Percentiles rank a stretch among this genome's conserved stretches.
These are phyloP conservation scores for Redunca redunca DNA, from an alignment of 2,113 vertebrate genomes.

Conservation along the genomic window DNA sequence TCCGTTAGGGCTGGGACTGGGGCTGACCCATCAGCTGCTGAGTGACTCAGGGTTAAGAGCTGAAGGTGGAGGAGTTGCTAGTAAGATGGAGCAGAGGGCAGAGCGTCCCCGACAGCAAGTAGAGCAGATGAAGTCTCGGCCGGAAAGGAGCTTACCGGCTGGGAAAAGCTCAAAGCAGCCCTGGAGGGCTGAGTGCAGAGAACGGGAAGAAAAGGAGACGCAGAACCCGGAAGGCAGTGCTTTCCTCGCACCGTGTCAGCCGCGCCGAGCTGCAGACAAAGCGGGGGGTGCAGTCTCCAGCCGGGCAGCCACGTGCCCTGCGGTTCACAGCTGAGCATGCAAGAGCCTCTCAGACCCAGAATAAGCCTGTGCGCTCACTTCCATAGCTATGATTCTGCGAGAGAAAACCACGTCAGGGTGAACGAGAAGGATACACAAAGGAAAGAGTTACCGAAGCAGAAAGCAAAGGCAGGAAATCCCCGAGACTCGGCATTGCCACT, in stretches of 20 bases:
- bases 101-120: not conserved
- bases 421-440: not conserved
- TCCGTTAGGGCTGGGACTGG: too few relatives aligned
- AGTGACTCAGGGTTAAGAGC: not conserved
- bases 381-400: not conserved
- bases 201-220: not conserved
- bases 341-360: not conserved
- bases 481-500: rapidly evolving
- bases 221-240: not conserved
- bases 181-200: not conserved
- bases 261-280: not conserved
- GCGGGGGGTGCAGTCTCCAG: not conserved
- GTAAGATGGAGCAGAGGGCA: not conserved
- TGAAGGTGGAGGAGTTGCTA: not conserved
- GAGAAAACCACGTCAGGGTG: not conserved
- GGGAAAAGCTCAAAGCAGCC: not conserved
- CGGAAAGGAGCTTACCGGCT: not conserved
- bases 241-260: rapidly evolving
- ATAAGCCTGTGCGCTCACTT: not conserved
- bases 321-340: rapidly evolving
- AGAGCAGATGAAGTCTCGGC: not conserved
- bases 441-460: not conserved
- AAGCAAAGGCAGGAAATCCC: rapidly evolving
- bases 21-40: not conserved
- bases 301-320: too few relatives aligned